A percentile compares a stretch with the other conserved stretches of the same genome.
These are phyloP conservation scores for Coenonympha arcania DNA, from an alignment of 2,888 invertebrate genomes.

Conservation along the genomic window DNA sequence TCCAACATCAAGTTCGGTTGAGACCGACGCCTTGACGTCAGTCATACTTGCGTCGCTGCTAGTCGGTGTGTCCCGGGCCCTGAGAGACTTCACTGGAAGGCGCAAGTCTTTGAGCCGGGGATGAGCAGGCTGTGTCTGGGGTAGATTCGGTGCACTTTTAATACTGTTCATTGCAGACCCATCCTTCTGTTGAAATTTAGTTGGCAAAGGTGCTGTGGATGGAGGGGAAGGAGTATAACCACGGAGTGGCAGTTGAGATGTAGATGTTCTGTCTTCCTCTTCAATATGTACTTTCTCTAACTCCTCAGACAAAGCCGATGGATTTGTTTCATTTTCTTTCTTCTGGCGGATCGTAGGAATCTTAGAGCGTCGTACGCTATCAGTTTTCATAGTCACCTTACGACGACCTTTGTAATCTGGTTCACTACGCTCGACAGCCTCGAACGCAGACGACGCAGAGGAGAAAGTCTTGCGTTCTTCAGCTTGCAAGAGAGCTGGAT, in stretches of 20 bases:
- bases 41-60: constrained; percentile 77
- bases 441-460: constrained; percentile 68
- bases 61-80: constrained; percentile 76
- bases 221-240: constrained; percentile 88
- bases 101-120: constrained; percentile 82
- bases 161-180: constrained; percentile 83
- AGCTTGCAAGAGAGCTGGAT: constrained; percentile 80
- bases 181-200: constrained; percentile 84
- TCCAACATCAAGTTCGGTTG: constrained; percentile 65
- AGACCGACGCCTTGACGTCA: constrained; percentile 73
- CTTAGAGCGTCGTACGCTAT: constrained; percentile 74
- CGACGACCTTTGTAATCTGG: constrained; percentile 73
- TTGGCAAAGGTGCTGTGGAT: constrained; percentile 86
- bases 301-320: constrained; percentile 66
- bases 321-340: constrained; percentile 60
- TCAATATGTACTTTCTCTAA: constrained; percentile 78
- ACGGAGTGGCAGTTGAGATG: constrained; percentile 77
- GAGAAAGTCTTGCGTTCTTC: constrained; percentile 66
- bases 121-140: constrained; percentile 78
- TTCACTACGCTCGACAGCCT: constrained; percentile 66
- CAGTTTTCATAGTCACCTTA: constrained; percentile 72
- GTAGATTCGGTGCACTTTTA: constrained; percentile 85
- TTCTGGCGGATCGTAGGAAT: constrained; percentile 75
- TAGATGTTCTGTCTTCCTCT: constrained; percentile 71
- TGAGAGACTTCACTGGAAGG: constrained; percentile 80